Conservation (phyloP, 2,113 vertebrate species). For the Oryzias curvinotus region DNA sequence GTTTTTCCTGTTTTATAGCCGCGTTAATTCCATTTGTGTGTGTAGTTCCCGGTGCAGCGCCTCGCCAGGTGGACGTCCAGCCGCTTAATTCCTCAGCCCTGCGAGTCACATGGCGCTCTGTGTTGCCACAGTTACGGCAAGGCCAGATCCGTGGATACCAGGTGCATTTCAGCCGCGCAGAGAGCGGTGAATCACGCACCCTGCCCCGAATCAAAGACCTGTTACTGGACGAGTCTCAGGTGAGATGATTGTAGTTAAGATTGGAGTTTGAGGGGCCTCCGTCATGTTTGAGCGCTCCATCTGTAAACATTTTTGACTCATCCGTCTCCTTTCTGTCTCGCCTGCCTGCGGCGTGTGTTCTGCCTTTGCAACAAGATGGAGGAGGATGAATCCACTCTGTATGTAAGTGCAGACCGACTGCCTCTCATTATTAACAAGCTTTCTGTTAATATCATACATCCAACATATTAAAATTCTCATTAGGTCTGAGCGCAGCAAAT, state of each 20-base stretch:
- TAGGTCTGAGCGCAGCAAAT: conserved; percentile 10
- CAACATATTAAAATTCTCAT: conserved; percentile 16
- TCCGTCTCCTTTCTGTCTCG: conserved; percentile 50
- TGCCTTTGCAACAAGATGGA: conserved; percentile 84
- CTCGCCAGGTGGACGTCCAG: conserved; percentile 90
- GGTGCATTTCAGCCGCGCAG: conserved; percentile 88
- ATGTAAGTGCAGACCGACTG: conserved; percentile 81
- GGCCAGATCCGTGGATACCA: conserved; percentile 95
- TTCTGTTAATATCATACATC: conserved; percentile 21
- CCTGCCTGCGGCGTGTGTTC: conserved; percentile 66
- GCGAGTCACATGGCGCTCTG: conserved; percentile 88
- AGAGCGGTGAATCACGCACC: conserved; percentile 85
- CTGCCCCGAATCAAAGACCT: conserved; percentile 90
- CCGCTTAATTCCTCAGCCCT: conserved; percentile 89
- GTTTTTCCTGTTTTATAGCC: conserved; percentile 17
- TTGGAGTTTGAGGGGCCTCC: conserved; percentile 15
- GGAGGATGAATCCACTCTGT: conserved; percentile 91
- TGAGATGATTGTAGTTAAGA: conserved; percentile 61
- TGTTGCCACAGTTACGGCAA: conserved; percentile 85
- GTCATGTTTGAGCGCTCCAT: conserved; percentile 18
- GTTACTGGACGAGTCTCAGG: conserved; percentile 92
- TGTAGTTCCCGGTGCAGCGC: conserved; percentile 88
- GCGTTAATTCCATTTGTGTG: conserved; percentile 58
- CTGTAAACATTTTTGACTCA: conserved; percentile 51
- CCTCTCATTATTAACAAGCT: conserved; percentile 34